Base-by-base conservation (phyloP, 64 coral and sea anemone species). In the Pachyseris speciosa region DNA sequence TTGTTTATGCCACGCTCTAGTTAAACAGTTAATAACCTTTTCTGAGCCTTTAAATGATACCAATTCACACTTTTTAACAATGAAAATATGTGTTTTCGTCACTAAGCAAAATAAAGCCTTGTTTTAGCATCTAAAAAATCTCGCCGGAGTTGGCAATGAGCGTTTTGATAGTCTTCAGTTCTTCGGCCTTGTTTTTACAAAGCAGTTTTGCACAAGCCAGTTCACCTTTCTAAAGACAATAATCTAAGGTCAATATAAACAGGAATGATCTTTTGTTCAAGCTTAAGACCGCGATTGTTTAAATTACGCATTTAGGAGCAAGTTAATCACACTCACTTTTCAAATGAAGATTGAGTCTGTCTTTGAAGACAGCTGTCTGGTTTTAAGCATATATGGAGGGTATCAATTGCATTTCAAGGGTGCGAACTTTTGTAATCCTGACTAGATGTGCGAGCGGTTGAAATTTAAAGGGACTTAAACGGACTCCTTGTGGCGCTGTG, bases 1-100 rank as follows among this genome's bases (percentile, higher is more conserved):
- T 72, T 42, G 69, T 41, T 42, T 1, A 57, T 4, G 52, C 52
- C 52, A 20, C 16, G 22, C 4, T 57, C 52, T 10, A 45, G n/a
- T 22, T 45, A 3, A 26, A n/a, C 38, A 25, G 38, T 45, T 45
- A 74, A 47, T 45, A 74, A 74, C 39, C 7, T 44, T 74, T 43
- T 1, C 40, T 20, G 38, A 5, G 22, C 70, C 39, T n/a, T 37
- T 74, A 26, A 43, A 44, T 74, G 15, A 45, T 26, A 43, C 10
- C 34, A 47, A 44, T 74, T 74, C 20, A 45, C 70, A 74, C 70
- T 7, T 74, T 74, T 11, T 44, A 20, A 74, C 38, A 74, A 74
- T 45, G 68, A 33, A 72, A 39, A 74, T 45, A 74, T 27, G 38
- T 74, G 36, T 45, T 44, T 74, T 44, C 22, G 42, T 74, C 70